Conservation (phyloP, 53 echinoderm and acorn worm genomes). For the Holothuria leucospilota region DNA sequence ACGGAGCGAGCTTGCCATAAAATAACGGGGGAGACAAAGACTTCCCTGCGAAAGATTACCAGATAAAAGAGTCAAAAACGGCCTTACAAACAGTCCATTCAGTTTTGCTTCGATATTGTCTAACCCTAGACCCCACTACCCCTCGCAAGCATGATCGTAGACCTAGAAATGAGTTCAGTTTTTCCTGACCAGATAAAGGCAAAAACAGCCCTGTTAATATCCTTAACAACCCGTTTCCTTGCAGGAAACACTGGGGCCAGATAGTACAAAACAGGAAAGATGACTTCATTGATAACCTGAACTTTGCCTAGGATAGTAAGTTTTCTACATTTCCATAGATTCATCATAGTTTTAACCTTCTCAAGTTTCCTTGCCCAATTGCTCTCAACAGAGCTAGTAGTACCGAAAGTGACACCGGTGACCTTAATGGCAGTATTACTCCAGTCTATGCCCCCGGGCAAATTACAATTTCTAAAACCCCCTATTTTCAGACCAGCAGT, state of each 20-base stretch:
- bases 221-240: background rate
- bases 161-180: background rate
- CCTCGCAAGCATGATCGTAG: background rate
- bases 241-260: too few relatives aligned
- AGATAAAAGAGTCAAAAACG: background rate
- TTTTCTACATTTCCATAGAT: too few relatives aligned
- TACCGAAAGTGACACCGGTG: background rate
- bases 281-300: too few relatives aligned
- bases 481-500: too few relatives aligned
- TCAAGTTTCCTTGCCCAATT: background rate
- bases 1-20: constrained; percentile 16
- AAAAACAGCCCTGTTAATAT: background rate
- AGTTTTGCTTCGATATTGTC: constrained; percentile 5
- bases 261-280: too few relatives aligned
- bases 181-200: constrained; percentile 11
- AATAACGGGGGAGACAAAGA: background rate
- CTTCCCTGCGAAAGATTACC: background rate
- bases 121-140: constrained; percentile 23
- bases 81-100: constrained; percentile 15
- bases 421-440: too few relatives aligned
- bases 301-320: too few relatives aligned
- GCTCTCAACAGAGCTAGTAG: background rate
- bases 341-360: background rate
- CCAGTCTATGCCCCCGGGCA: too few relatives aligned
- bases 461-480: too few relatives aligned